Evolutionary conservation across 2,797 vertebrate genomes (phyloP), one percentile per base, ranked within the genome.

Genomic region (Delichon dasypus): DNA sequence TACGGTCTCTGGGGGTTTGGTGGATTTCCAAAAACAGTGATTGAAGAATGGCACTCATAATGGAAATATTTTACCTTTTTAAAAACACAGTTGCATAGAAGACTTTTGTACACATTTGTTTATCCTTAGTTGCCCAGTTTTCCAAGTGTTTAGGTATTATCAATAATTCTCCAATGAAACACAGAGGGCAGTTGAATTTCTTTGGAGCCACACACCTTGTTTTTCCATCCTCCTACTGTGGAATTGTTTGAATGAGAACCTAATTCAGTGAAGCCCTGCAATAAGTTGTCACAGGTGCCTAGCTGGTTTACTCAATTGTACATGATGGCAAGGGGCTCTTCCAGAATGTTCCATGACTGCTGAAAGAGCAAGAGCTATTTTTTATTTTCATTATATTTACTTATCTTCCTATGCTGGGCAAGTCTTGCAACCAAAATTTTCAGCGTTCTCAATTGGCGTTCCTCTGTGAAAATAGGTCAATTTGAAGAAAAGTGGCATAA

Each of bases 121-220:
- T 79, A 42, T 47, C 27, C n/a, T 34, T 16, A 22, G 11, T 82
- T 89, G 62, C 9, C 16, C 44, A 60, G 7, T 91, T 78, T 85
- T 79, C 23, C 34, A 66, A 64, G 7, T 85, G 19, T 53, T 70
- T 62, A 34, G 48, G 5, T 79, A 11, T 27, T 74, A 42, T 27
- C 23, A 61, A 19, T 58, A 73, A 34, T 77, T 82, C 22, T 83
- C 18, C 60, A 88, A 48, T 76, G 57, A 55, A 75, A 38, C 30
- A 67, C 11, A 29, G 34, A 36, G 15, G 50, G 25, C 21, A 61
- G 11, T 2, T 73, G 30, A 76, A 75, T 89, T 79, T 87, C 27
- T 73, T 70, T 2, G 3, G 30, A 76, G 21, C 19, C 40, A 5
- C 0, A 2, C 5, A 42, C 11, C 21, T 78, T 36, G 6, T 67